Evolutionary conservation across 2,113 vertebrate species (phyloP).

Genomic region (Thunnus thynnus): DNA sequence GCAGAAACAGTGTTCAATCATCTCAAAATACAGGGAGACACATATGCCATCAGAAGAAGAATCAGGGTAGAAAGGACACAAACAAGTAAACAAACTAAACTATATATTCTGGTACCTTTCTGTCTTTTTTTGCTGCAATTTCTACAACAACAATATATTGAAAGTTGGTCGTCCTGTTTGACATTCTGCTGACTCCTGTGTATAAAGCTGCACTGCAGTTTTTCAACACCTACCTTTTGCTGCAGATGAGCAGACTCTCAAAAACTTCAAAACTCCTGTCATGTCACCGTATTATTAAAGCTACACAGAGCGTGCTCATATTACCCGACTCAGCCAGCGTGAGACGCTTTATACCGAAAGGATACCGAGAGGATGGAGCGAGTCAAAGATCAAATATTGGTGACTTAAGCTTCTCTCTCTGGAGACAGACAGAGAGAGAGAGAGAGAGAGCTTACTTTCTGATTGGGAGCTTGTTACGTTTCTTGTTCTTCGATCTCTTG

Average conservation of each 20-base stretch:
- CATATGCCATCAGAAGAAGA: not conserved
- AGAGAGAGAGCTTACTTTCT: not conserved
- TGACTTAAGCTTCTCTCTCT: not conserved
- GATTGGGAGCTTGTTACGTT: not conserved
- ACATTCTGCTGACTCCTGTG: not conserved
- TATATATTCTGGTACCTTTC: not conserved
- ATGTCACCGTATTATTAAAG: not conserved
- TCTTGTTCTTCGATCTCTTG: not conserved
- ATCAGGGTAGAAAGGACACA: not conserved
- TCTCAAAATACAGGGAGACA: no score
- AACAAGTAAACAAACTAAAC: not conserved
- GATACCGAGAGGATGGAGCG: not conserved
- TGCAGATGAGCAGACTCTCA: not conserved
- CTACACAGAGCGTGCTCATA: not conserved
- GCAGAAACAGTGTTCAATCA: no score
- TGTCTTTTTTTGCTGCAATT: not conserved
- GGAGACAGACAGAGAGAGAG: not conserved
- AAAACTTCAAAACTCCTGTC: not conserved
- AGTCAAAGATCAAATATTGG: not conserved
- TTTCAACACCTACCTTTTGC: not conserved
- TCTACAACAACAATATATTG: slow-evolving; percentile 14
- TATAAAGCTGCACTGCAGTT: not conserved
- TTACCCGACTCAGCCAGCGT: not conserved
- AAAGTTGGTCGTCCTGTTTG: not conserved
- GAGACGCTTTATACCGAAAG: not conserved